A percentile compares a stretch with the other conserved stretches of the same genome.
Evolutionary conservation across 2,888 invertebrate genomes (phyloP).

Genomic region (Athalia cordata): DNA sequence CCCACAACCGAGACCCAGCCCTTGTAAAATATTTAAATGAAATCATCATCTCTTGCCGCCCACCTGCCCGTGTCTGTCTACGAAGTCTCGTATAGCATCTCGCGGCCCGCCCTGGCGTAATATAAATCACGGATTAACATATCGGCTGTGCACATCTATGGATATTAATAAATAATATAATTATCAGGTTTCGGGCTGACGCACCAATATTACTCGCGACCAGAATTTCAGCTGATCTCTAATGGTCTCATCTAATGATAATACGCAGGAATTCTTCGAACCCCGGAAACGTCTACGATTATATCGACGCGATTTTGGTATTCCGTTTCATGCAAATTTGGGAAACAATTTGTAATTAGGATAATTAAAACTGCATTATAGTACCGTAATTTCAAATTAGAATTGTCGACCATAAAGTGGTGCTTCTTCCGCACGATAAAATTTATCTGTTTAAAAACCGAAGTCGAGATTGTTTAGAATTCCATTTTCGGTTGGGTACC

Average conservation of each 20-base stretch:
- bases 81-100: slow-evolving; percentile 48
- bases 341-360: too few relatives aligned
- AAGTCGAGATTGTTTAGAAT: too few relatives aligned
- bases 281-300: neutral
- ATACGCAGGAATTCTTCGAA: neutral
- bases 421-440: too few relatives aligned
- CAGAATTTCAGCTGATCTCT: slow-evolving; percentile 17
- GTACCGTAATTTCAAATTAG: too few relatives aligned
- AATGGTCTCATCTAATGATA: slow-evolving; percentile 16
- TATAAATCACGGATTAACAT: slow-evolving; percentile 60
- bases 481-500: too few relatives aligned
- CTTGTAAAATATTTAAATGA: slow-evolving; percentile 59
- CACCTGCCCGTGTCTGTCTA: slow-evolving; percentile 45
- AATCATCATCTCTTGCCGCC: slow-evolving; percentile 54
- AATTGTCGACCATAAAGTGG: too few relatives aligned
- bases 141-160: slow-evolving; percentile 57
- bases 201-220: slow-evolving; percentile 17
- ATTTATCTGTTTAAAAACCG: too few relatives aligned
- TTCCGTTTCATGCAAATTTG: too few relatives aligned
- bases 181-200: slow-evolving; percentile 54
- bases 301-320: neutral
- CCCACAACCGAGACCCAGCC: slow-evolving; percentile 31
- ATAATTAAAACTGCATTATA: too few relatives aligned
- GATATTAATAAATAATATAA: slow-evolving; percentile 61
- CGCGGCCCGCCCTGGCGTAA: slow-evolving; percentile 55